Percentiles rank a stretch among this genome's conserved stretches.
phyloP scores from a whole-genome alignment of 1,140 invertebrate genomes.

The Lucilia cuprina region DNA sequence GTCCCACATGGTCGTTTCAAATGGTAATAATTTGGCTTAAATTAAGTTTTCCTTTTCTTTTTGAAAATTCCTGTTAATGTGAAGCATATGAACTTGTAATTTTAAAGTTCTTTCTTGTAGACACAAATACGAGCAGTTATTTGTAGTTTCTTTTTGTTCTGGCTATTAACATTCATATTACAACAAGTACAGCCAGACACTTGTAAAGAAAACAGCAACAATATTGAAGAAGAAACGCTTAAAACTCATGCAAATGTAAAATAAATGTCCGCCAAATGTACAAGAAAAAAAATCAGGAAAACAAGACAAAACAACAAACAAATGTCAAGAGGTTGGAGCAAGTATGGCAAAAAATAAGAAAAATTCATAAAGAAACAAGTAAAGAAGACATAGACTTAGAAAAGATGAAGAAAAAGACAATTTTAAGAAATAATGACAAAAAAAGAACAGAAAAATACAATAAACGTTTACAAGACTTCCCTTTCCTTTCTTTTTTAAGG shows the following conservation, averaged over 20 bases:
- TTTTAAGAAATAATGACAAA: background rate
- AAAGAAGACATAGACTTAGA: background rate
- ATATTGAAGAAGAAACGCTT: background rate
- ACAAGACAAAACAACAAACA: background rate
- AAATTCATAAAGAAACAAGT: background rate
- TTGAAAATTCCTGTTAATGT: background rate
- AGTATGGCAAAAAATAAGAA: background rate
- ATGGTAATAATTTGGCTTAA: background rate
- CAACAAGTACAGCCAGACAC: background rate
- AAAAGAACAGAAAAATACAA: background rate
- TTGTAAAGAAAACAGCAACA: background rate
- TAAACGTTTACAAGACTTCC: constrained; percentile 1
- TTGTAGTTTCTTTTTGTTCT: background rate
- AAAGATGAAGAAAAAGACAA: background rate
- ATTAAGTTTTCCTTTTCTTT: background rate
- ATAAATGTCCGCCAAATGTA: constrained; percentile 5
- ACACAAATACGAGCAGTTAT: background rate
- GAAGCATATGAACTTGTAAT: background rate
- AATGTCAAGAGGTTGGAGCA: background rate
- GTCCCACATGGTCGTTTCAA: background rate
- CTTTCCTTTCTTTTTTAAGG: background rate
- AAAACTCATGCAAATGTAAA: background rate
- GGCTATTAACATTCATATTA: background rate
- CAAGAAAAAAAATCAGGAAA: background rate
- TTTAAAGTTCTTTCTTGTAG: background rate